Conservation (phyloP, 1,140 invertebrate species). For the Spodoptera litura region DNA sequence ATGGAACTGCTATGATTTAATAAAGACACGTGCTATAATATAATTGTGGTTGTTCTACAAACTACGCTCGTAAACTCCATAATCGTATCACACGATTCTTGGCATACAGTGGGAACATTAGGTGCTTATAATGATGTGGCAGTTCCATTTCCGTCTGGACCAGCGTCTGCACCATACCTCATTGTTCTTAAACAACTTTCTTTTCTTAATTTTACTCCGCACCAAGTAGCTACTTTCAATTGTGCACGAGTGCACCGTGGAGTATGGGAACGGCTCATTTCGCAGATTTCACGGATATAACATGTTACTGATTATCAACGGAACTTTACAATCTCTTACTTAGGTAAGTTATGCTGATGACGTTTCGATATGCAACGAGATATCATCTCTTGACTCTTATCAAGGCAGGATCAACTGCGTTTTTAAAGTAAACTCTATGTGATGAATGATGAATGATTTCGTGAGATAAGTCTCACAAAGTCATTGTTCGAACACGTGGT, state of each 20-base stretch:
- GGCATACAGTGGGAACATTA: constrained; percentile 2
- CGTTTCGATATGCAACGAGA: background rate
- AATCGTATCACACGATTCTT: background rate
- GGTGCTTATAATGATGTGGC: constrained; percentile 41
- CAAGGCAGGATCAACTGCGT: background rate
- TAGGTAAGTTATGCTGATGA: background rate
- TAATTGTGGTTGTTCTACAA: background rate
- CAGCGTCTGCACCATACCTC: constrained; percentile 42
- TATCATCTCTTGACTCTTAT: background rate
- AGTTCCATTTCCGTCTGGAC: constrained; percentile 54
- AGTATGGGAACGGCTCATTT: constrained; percentile 43
- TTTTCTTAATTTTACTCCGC: constrained; percentile 65
- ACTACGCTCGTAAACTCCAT: constrained; percentile 1
- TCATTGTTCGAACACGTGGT: background rate
- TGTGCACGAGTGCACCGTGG: constrained; percentile 62
- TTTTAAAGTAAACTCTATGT: too few species aligned
- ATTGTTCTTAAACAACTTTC: constrained; percentile 66
- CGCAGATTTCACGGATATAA: constrained; percentile 48
- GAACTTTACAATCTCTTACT: background rate
- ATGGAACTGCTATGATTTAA: background rate
- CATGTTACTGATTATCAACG: constrained; percentile 14
- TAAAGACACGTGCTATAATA: background rate
- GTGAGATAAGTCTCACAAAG: too few species aligned
- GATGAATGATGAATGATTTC: too few species aligned
- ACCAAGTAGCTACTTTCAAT: constrained; percentile 40